phyloP scores from a whole-genome alignment of 1,140 invertebrate species.

The Oncopodura yosiiana region DNA sequence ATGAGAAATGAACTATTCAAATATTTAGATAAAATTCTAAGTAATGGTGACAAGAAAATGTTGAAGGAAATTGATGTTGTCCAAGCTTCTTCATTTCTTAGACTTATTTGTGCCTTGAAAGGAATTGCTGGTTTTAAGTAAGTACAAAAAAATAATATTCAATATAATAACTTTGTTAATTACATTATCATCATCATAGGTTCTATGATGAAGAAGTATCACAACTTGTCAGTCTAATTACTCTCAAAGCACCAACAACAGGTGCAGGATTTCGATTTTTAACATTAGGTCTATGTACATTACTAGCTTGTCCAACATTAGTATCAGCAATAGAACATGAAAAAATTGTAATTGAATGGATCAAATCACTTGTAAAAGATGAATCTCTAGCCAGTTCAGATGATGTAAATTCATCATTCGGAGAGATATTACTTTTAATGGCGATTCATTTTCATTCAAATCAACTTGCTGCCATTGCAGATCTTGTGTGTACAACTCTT shows the following conservation, averaged over 20 bases:
- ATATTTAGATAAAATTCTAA: conserved; percentile 49
- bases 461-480: conserved; percentile 80
- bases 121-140: conserved; percentile 86
- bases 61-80: conserved; percentile 60
- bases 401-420: conserved; percentile 72
- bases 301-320: conserved; percentile 84
- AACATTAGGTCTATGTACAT: conserved; percentile 83
- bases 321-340: conserved; percentile 69
- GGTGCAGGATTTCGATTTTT: conserved; percentile 86
- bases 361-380: conserved; percentile 82
- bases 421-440: conserved; percentile 91
- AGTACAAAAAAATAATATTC: conserved; percentile 31
- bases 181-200: conserved; percentile 40
- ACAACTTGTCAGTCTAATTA: conserved; percentile 70
- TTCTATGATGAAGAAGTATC: conserved; percentile 88
- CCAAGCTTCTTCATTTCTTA: conserved; percentile 64
- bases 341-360: conserved; percentile 83
- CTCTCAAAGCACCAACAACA: conserved; percentile 77
- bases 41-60: conserved; percentile 46
- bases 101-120: conserved; percentile 82
- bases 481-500: conserved; percentile 83
- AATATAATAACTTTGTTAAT: neutral
- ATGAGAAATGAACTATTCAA: conserved; percentile 69
- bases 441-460: conserved; percentile 95
- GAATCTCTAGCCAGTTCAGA: conserved; percentile 56